phyloP scores from a whole-genome alignment of 2,888 invertebrate species.

The Pristionchus exspectatus region DNA sequence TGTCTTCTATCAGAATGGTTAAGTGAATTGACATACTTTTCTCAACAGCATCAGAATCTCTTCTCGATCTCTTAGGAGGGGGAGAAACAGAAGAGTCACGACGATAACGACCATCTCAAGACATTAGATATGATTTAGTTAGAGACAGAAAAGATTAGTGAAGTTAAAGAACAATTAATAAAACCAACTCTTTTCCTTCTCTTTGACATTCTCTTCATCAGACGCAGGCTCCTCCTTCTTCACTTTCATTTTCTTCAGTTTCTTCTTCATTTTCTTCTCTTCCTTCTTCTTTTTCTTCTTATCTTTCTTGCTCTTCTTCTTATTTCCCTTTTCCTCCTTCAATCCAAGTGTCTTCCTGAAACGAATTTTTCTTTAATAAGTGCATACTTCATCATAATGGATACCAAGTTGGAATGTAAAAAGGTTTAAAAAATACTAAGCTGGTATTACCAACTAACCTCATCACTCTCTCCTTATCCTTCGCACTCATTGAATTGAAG shows the following conservation, averaged over 20 bases:
- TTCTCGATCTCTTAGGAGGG: constrained; percentile 1
- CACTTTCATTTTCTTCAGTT: constrained; percentile 51
- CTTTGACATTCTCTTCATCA: neutral
- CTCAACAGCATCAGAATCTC: constrained; percentile 39
- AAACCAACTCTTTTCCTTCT: constrained; percentile 15
- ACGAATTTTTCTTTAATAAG: neutral
- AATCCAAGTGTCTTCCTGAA: constrained; percentile 59
- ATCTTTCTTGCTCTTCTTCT: constrained; percentile 57
- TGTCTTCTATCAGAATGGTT: neutral
- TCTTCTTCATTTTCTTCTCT: constrained; percentile 54
- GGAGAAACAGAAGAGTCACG: constrained; percentile 34
- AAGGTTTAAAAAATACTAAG: neutral
- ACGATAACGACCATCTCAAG: neutral
- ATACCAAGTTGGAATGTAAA: neutral
- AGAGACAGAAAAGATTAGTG: neutral
- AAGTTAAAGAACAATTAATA: neutral
- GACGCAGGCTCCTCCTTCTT: constrained; percentile 49
- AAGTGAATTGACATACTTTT: neutral
- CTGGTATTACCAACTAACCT: constrained; percentile 56
- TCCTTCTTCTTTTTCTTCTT: constrained; percentile 55
- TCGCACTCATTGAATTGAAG: constrained; percentile 67
- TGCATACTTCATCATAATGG: neutral
- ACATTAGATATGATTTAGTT: neutral
- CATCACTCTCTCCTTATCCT: constrained; percentile 71
- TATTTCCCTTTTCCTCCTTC: constrained; percentile 57